Conservation (phyloP, 2,797 vertebrate genomes). For the Oophaga sylvatica region DNA sequence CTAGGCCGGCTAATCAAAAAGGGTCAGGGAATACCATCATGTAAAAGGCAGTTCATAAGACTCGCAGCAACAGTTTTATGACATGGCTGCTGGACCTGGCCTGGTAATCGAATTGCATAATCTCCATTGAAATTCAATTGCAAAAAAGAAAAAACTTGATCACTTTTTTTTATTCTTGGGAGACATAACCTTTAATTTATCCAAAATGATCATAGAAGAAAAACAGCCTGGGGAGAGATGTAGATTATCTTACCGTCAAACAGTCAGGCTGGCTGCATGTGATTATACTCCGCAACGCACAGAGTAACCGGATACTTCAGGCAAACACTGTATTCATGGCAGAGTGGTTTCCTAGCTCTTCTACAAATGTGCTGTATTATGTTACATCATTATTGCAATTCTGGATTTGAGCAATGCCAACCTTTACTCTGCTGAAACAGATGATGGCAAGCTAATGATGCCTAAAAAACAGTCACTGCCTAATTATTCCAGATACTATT, state of each 20-base stretch:
- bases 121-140: too few species aligned
- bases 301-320: neutral
- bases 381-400: slow-evolving; percentile 10
- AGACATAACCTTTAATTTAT: neutral
- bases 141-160: neutral
- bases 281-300: neutral
- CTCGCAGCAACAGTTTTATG: too few species aligned
- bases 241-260: neutral
- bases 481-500: neutral
- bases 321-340: neutral
- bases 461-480: neutral
- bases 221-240: neutral
- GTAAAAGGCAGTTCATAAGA: too few species aligned
- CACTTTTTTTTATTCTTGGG: neutral
- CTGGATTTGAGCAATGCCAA: neutral
- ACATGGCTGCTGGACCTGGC: too few species aligned
- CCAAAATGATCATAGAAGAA: neutral
- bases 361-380: neutral
- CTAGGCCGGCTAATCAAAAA: too few species aligned
- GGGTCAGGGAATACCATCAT: too few species aligned
- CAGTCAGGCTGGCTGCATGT: neutral
- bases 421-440: neutral
- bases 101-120: too few species aligned
- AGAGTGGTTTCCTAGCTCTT: neutral
- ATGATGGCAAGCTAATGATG: neutral